Base-by-base conservation (phyloP, 2,888 invertebrate species). In the Spatulosminthurus flaviceps region DNA sequence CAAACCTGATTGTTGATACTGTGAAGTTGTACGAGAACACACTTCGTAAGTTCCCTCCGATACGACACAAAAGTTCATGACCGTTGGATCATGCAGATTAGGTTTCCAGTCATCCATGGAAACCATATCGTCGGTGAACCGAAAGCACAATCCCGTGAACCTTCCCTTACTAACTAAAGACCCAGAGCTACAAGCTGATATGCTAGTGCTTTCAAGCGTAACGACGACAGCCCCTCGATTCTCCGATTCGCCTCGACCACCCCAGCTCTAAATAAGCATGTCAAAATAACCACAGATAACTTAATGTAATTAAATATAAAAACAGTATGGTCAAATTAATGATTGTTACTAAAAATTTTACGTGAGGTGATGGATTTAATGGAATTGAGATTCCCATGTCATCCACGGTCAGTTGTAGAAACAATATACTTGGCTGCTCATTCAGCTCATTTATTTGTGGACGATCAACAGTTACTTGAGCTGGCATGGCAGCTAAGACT, bases 91-190 rank as follows among this genome's bases (percentile, higher is more conserved):
- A 75, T 90, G 91, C 87, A 92, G 91, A 86, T 95, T 93, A 0
- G 98, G 98, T 88, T 96, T 96, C 98, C 98, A 98, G 88, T 98
- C 98, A 87, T 98, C 97, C 86, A 97, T 90, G 41, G 95, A 95
- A 0, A 96, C 95, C 89, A 98, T 97, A 88, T 98, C 98, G 86
- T 98, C 97, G 0, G 97, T 96, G 89, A 99, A 98, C 75, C 98
- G 91, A 85, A 98, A 90, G 87, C 98, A 96, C 42, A 97, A 90
- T 0, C 96, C 96, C 74, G 94, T 93, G 88, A 96, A 96, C 85
- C 93, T 92, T 0, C 90, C 99, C 88, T 95, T 95, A 87, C 96
- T 96, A 64, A 98, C 98, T 51, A 99, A 90, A 5, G 96, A 95
- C n/a, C 97, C 96, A 21, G 95, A 95, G 86, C 95, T 96, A 87